Conservation (phyloP, 2,888 invertebrate genomes). For the Andrena chrysosceles region DNA sequence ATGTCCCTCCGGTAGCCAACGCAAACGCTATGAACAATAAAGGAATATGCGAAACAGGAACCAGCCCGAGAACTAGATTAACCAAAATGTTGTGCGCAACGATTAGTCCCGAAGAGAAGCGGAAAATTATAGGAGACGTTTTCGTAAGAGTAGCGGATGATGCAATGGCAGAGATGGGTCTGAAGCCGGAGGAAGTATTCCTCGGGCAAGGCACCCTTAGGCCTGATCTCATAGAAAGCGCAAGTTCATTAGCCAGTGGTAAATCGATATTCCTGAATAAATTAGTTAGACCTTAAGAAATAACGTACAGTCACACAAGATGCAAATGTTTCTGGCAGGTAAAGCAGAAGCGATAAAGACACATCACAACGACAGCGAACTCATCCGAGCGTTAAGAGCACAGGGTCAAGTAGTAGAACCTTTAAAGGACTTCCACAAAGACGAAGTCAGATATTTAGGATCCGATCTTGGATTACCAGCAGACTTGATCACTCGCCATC, state of each 20-base stretch:
- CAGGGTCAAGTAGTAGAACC: slow-evolving; percentile 98
- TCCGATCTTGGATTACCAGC: slow-evolving; percentile 94
- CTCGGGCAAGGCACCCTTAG: slow-evolving; percentile 98
- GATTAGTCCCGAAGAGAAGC: slow-evolving; percentile 97
- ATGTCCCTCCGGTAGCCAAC: slow-evolving; percentile 65
- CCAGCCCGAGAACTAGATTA: slow-evolving; percentile 86
- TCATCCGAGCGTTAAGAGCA: slow-evolving; percentile 91
- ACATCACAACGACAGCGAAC: slow-evolving; percentile 99
- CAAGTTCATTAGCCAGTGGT: slow-evolving; percentile 92
- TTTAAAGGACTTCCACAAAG: slow-evolving; percentile 99
- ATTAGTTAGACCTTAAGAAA: slow-evolving; percentile 11
- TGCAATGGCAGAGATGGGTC: slow-evolving; percentile 93
- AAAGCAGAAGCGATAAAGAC: slow-evolving; percentile 99
- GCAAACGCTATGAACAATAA: slow-evolving; percentile 84
- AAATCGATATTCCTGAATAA: slow-evolving; percentile 31
- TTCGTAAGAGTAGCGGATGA: slow-evolving; percentile 98
- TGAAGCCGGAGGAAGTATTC: slow-evolving; percentile 96
- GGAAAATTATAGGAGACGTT: slow-evolving; percentile 99
- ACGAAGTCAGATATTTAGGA: slow-evolving; percentile 96
- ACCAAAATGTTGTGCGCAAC: slow-evolving; percentile 95
- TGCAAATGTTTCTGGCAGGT: slow-evolving; percentile 72
- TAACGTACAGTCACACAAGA: slow-evolving; percentile 14
- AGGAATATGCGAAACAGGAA: slow-evolving; percentile 72
- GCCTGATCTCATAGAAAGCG: slow-evolving; percentile 99
- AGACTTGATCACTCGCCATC: slow-evolving; percentile 96